A percentile compares a stretch with the other conserved stretches of the same genome.
Conservation (phyloP, 1,140 invertebrate genomes). For the Campodea augens region DNA sequence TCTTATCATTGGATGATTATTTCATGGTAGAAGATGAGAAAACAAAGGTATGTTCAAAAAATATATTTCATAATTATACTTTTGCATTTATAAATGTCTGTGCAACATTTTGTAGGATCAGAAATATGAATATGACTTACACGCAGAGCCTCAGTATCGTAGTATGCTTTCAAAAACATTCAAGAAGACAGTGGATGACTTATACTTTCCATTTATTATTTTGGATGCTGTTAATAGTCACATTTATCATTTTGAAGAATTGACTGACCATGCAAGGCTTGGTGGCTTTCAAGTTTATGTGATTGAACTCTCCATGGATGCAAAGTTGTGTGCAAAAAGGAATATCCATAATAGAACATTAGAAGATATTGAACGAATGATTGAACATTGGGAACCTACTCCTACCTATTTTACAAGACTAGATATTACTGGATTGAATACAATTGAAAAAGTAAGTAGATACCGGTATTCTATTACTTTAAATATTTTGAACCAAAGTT, state of each 20-base stretch:
- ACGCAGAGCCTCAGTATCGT: constrained; percentile 32
- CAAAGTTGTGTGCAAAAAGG: constrained; percentile 49
- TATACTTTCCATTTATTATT: constrained; percentile 83
- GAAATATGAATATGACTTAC: neutral
- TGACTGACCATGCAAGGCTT: constrained; percentile 69
- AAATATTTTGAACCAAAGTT: too few relatives aligned
- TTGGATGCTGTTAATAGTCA: constrained; percentile 73
- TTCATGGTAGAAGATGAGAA: constrained; percentile 80
- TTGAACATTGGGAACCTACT: constrained; percentile 55
- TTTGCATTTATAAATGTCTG: neutral
- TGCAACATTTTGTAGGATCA: neutral
- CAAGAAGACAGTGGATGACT: constrained; percentile 76
- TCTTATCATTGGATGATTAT: constrained; percentile 88
- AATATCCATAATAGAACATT: constrained; percentile 67
- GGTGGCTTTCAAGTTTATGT: constrained; percentile 82
- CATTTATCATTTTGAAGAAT: constrained; percentile 60
- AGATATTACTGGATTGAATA: too few relatives aligned
- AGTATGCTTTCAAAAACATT: constrained; percentile 71
- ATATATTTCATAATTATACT: neutral
- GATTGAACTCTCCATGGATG: constrained; percentile 66
- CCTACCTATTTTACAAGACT: too few relatives aligned
- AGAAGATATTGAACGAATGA: constrained; percentile 56
- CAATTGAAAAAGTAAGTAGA: too few relatives aligned
- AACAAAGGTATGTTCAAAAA: constrained; percentile 25
- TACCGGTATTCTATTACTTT: too few relatives aligned